Evolutionary conservation across 2,888 invertebrate genomes (phyloP), one percentile per base, ranked within the genome.

Genomic region (Craniophora ligustri): DNA sequence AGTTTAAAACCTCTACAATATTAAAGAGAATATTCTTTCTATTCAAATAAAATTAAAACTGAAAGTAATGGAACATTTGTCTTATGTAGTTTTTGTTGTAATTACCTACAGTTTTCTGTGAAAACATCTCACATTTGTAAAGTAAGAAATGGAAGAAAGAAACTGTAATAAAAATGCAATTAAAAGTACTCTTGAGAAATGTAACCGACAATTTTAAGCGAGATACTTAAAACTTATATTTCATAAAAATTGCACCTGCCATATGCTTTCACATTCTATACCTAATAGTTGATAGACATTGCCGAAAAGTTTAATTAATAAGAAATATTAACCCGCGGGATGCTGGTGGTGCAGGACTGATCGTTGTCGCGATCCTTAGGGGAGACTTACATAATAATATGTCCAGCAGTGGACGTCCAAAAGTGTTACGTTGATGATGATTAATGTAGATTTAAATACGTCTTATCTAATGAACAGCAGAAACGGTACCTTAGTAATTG

Each of bases 61-160:
- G 1, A 32, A 47, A 50, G 36, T 58, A 50, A 69, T 64, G 48
- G 26, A 60, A 36, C 53, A 31, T 54, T 68, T n/a, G 42, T 48
- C 50, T 7, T 48, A 50, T 16, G 48, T 48, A 59, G 59, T 73
- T 70, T 73, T 73, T 64, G 64, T 56, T 41, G 58, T 73, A 73
- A 72, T 73, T 73, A 72, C 64, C 35, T 73, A 73, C 64, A 34
- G 50, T 39, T 49, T 48, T 63, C 50, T 30, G 47, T 64, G 15
- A 54, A 73, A 72, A 72, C 67, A 70, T 70, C 60, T 67, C 71
- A 67, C 57, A 67, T 58, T 70, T 63, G 49, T 45, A 59, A 60
- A 46, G 41, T 31, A 64, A 70, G 54, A 59, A 60, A 57, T 39
- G 34, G 36, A 39, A 39, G 40, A 46, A 67, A 70, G 70, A 67